A percentile compares a stretch with the other conserved stretches of the same genome.
phyloP scores from a whole-genome alignment of 2,888 invertebrate genomes.

The Alentia gelatinosa region DNA sequence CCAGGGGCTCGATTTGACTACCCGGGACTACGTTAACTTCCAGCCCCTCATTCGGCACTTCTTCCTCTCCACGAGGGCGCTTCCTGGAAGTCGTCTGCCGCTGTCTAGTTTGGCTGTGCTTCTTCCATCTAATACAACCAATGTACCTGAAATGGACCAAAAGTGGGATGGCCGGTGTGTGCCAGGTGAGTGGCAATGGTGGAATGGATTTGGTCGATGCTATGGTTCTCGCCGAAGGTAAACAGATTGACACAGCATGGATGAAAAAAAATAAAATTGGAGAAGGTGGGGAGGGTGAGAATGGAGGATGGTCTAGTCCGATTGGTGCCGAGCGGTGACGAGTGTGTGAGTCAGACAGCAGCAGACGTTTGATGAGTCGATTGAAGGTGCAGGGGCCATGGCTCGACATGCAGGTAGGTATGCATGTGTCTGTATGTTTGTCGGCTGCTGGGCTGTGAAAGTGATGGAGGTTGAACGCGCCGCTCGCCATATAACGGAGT shows the following conservation, averaged over 20 bases:
- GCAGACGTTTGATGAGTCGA: neutral
- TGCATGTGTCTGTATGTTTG: conserved; percentile 11
- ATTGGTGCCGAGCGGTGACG: too few relatives aligned
- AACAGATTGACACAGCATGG: neutral
- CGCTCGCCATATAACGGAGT: conserved; percentile 44
- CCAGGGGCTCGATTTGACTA: conserved; percentile 48
- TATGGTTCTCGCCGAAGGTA: neutral
- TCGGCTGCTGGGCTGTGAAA: neutral
- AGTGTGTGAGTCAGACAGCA: neutral
- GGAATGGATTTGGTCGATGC: neutral
- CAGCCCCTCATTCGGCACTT: conserved; percentile 55
- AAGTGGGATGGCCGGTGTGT: neutral
- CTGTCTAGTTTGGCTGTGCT: neutral
- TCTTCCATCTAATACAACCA: neutral
- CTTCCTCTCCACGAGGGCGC: neutral
- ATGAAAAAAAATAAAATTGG: neutral
- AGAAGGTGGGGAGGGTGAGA: neutral
- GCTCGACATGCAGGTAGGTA: neutral
- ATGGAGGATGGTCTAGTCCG: neutral
- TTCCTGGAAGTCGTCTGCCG: neutral
- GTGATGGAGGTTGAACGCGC: neutral
- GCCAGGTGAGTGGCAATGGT: neutral
- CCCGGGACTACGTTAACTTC: conserved; percentile 65
- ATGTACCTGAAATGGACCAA: neutral
- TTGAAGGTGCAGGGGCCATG: neutral